phyloP scores from a whole-genome alignment of 2,888 invertebrate genomes.

The Byasa hedistus region DNA sequence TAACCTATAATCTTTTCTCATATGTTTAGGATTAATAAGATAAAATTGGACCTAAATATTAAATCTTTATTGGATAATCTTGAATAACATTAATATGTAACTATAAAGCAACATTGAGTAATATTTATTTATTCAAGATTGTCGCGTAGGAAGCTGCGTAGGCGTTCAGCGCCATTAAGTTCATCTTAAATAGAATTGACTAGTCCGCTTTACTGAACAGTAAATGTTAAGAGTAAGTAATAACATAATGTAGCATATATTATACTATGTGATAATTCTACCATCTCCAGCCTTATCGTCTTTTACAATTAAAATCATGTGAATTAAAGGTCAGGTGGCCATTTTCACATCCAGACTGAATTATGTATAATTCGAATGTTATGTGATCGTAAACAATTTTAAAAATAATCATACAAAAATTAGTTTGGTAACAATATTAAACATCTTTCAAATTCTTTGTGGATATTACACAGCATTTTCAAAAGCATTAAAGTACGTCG shows the following conservation, averaged over 20 bases:
- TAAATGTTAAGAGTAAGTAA: neutral
- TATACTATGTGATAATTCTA: neutral
- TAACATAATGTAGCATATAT: neutral
- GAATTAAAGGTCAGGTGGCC: no score
- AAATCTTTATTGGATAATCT: neutral
- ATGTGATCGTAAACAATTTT: no score
- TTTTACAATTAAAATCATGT: no score
- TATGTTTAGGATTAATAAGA: no score
- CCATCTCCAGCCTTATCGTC: no score
- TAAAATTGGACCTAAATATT: no score
- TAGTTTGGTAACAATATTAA: neutral
- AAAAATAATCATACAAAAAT: neutral
- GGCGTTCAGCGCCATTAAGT: neutral
- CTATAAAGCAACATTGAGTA: neutral
- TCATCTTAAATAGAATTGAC: neutral
- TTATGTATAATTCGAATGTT: no score
- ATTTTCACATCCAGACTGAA: no score
- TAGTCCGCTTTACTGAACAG: neutral
- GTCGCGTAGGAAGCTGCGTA: neutral
- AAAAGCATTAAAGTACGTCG: slow-evolving; percentile 5
- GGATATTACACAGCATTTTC: slow-evolving; percentile 13
- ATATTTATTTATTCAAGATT: neutral
- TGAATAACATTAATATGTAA: neutral
- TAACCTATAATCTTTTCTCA: no score
- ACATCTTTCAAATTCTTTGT: slow-evolving; percentile 9